These are phyloP conservation scores for Elanus axillaris DNA, from an alignment of 2,113 vertebrate species.

Conservation along the genomic window DNA sequence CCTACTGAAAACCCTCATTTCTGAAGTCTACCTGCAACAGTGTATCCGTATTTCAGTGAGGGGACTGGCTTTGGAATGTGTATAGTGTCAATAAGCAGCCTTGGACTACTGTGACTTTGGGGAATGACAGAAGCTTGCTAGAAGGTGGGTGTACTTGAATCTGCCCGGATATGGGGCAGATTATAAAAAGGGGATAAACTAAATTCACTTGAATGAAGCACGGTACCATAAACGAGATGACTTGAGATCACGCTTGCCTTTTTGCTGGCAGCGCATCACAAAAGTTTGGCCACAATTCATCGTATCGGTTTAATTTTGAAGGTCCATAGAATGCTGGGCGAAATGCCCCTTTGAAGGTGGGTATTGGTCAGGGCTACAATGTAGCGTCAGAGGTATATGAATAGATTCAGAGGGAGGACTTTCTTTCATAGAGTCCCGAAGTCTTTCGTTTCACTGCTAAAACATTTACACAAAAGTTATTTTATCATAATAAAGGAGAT, in stretches of 20 bases:
- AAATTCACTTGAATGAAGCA: not conserved
- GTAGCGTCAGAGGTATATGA: not conserved
- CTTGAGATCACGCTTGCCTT: not conserved
- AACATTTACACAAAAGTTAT: constrained; percentile 21
- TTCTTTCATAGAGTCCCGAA: not conserved
- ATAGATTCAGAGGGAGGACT: not conserved
- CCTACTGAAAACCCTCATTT: not conserved
- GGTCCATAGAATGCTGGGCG: accelerated
- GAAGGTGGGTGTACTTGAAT: not conserved
- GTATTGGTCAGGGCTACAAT: not conserved
- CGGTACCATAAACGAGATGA: not conserved
- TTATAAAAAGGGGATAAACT: not conserved
- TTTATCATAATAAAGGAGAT: constrained; percentile 52
- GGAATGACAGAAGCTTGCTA: not conserved
- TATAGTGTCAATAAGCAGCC: not conserved
- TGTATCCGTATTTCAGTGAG: not conserved
- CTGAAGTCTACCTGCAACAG: not conserved
- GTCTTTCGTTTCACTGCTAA: not conserved
- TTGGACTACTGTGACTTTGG: not conserved
- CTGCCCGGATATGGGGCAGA: accelerated
- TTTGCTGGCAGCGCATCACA: not conserved
- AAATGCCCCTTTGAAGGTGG: constrained; percentile 2
- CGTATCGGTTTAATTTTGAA: not conserved
- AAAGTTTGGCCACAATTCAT: not conserved
- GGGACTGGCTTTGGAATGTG: not conserved